A percentile compares a stretch with the other conserved stretches of the same genome.
phyloP scores from a whole-genome alignment of 2,113 vertebrate genomes.

The Strix uralensis region DNA sequence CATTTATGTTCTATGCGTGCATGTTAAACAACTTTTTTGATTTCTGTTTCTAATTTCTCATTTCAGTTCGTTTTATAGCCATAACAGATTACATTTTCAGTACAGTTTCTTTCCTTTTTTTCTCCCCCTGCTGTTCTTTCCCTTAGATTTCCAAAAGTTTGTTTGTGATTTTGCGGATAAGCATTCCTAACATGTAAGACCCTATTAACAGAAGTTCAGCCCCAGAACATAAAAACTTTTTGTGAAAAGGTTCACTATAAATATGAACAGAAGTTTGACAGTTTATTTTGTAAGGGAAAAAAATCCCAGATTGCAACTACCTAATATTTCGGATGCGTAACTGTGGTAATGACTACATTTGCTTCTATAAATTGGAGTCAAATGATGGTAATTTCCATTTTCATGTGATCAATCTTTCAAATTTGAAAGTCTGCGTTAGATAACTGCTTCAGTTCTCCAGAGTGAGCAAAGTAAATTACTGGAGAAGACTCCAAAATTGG shows the following conservation, averaged over 20 bases:
- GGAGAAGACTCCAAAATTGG: background rate
- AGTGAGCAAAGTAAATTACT: background rate
- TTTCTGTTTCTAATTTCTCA: background rate
- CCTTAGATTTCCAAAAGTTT: background rate
- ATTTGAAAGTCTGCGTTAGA: background rate
- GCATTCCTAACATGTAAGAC: background rate
- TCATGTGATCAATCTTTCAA: background rate
- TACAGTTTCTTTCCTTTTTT: background rate
- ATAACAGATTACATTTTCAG: slow-evolving; percentile 6
- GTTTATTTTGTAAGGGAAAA: background rate
- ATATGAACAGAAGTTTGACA: background rate
- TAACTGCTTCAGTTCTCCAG: background rate
- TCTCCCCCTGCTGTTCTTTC: background rate
- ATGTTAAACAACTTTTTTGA: background rate
- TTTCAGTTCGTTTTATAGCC: slow-evolving; percentile 14
- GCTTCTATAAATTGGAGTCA: background rate
- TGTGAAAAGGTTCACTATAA: background rate
- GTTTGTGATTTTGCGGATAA: slow-evolving; percentile 24
- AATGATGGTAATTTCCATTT: slow-evolving; percentile 10
- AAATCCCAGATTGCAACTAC: background rate
- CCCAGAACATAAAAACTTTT: background rate
- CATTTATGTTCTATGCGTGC: background rate
- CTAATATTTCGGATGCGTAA: background rate
- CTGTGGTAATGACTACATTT: background rate
- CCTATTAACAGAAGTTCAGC: background rate